These are phyloP conservation scores for Clivina fossor DNA, from an alignment of 2,888 invertebrate species.

Conservation along the genomic window DNA sequence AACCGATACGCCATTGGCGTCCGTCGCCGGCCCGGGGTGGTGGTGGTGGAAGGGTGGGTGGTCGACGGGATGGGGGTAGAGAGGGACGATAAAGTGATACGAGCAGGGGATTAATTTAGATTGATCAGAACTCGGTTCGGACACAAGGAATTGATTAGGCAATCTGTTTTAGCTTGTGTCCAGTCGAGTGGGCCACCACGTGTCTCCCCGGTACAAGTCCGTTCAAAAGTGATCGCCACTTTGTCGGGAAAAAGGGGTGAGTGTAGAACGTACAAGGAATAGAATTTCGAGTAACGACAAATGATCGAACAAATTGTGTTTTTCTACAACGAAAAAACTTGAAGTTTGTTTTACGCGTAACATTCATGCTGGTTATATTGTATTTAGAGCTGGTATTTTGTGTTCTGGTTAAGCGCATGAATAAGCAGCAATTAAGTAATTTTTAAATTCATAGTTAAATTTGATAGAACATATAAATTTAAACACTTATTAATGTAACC, in stretches of 20 bases:
- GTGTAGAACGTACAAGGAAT: slow-evolving; percentile 33
- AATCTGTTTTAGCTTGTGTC: slow-evolving; percentile 57
- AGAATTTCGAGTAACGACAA: too few relatives aligned
- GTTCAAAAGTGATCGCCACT: slow-evolving; percentile 25
- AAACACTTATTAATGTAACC: too few relatives aligned
- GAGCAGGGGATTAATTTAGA: slow-evolving; percentile 56
- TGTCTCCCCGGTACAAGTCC: slow-evolving; percentile 50
- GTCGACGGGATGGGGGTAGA: slow-evolving; percentile 38
- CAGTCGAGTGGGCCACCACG: slow-evolving; percentile 53
- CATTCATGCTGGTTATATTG: too few relatives aligned
- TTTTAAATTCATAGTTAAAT: too few relatives aligned
- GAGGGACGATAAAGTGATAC: slow-evolving; percentile 45
- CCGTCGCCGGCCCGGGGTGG: neutral
- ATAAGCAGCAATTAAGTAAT: too few relatives aligned
- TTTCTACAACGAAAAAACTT: too few relatives aligned
- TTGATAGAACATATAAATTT: too few relatives aligned
- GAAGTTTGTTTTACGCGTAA: too few relatives aligned
- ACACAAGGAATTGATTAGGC: slow-evolving; percentile 58
- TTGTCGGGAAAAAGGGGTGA: slow-evolving; percentile 21
- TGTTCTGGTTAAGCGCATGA: too few relatives aligned
- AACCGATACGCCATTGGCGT: too few relatives aligned
- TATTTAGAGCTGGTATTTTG: too few relatives aligned
- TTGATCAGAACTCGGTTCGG: slow-evolving; percentile 55
- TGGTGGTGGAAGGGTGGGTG: slow-evolving; percentile 34
- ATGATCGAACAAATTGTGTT: too few relatives aligned